A percentile compares a stretch with the other conserved stretches of the same genome.
These are phyloP conservation scores for Brachypalpus laphriformis DNA, from an alignment of 2,888 invertebrate species.

Conservation along the genomic window DNA sequence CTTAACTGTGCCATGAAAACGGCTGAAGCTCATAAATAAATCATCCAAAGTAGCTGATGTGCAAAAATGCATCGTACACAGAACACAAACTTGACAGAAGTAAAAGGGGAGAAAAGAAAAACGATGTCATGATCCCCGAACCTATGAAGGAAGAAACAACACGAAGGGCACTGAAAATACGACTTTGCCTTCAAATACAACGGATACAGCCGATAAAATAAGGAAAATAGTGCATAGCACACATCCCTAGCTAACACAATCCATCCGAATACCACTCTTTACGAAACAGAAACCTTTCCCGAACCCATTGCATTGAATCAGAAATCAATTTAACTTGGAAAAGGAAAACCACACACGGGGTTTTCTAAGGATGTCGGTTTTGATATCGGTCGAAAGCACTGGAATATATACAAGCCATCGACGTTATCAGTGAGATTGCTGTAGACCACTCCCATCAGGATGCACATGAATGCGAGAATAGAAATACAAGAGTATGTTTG, in stretches of 20 bases:
- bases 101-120: background rate
- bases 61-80: conserved; percentile 36
- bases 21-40: conserved; percentile 48
- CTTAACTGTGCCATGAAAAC: background rate
- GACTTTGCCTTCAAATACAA: conserved; percentile 27
- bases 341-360: background rate
- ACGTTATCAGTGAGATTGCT: background rate
- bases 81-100: background rate
- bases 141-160: background rate
- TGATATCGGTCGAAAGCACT: background rate
- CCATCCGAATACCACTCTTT: background rate
- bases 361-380: conserved; percentile 11
- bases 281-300: background rate
- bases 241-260: background rate
- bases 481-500: conserved; percentile 1
- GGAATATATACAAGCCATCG: background rate
- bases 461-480: conserved; percentile 15
- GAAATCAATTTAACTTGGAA: conserved; percentile 25
- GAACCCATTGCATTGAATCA: conserved; percentile 21
- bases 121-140: background rate
- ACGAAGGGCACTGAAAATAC: background rate
- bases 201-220: background rate
- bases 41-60: conserved; percentile 59
- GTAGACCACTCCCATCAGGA: conserved; percentile 20
- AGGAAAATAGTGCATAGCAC: background rate